Percentiles rank a stretch among this genome's conserved stretches.
phyloP scores from a whole-genome alignment of 2,888 invertebrate genomes.

The Leistus spinibarbis region DNA sequence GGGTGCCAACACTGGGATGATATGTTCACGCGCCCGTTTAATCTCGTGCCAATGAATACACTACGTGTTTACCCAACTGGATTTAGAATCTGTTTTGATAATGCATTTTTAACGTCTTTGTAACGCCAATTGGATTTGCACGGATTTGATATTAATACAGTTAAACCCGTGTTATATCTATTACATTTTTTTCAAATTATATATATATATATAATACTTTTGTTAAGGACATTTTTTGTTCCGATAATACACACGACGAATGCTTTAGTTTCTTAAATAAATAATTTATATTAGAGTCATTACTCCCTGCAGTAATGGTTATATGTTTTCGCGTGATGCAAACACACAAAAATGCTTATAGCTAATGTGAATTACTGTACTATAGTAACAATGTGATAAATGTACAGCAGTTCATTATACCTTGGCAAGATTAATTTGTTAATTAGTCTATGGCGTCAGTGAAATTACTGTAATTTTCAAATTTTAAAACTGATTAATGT shows the following conservation, averaged over 20 bases:
- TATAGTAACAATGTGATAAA: constrained; percentile 12
- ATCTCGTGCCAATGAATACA: not conserved
- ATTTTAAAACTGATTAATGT: constrained; percentile 33
- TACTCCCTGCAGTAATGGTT: too few species aligned
- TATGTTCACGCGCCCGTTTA: not conserved
- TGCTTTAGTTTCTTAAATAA: too few species aligned
- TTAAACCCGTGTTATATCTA: too few species aligned
- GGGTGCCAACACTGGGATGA: not conserved
- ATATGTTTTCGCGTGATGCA: too few species aligned
- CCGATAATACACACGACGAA: too few species aligned
- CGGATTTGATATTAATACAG: not conserved
- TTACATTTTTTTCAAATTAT: too few species aligned
- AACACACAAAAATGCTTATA: not conserved
- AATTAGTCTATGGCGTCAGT: constrained; percentile 29
- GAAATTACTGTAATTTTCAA: constrained; percentile 35
- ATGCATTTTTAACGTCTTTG: constrained; percentile 21
- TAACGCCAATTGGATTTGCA: not conserved
- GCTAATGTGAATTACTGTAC: not conserved
- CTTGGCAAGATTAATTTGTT: constrained; percentile 32
- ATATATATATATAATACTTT: too few species aligned
- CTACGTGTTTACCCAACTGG: constrained; percentile 15
- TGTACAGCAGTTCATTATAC: constrained; percentile 30
- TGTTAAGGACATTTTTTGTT: too few species aligned
- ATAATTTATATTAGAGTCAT: too few species aligned
- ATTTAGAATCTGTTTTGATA: not conserved